Percentiles rank a stretch among this genome's conserved stretches.
phyloP scores from a whole-genome alignment of 2,797 vertebrate genomes.

The Borostomias antarcticus region DNA sequence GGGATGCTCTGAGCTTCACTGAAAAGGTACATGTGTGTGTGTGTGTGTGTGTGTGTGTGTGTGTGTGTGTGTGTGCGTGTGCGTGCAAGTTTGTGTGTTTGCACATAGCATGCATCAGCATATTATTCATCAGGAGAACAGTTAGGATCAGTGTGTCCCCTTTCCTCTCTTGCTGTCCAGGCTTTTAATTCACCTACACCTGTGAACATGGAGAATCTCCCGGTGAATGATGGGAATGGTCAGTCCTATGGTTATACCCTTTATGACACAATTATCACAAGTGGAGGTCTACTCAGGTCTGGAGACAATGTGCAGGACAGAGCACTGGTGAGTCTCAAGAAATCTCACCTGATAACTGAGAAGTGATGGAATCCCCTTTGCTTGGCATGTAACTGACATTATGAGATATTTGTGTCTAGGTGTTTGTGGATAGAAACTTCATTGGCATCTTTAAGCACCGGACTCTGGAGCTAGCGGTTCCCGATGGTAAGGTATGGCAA shows the following conservation, averaged over 20 bases:
- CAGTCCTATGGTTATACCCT: slow-evolving; percentile 91
- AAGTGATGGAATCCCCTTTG: background rate
- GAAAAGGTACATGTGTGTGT: slow-evolving; percentile 71
- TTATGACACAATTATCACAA: slow-evolving; percentile 85
- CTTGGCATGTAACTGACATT: background rate
- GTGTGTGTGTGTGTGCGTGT: background rate
- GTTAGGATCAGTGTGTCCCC: background rate
- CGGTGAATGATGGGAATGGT: slow-evolving; percentile 80
- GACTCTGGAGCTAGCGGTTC: slow-evolving; percentile 76
- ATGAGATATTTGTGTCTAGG: slow-evolving; percentile 68
- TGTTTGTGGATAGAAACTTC: slow-evolving; percentile 87
- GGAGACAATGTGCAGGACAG: slow-evolving; percentile 83
- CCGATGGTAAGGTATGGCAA: slow-evolving; percentile 83
- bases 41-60: slow-evolving; percentile 29
- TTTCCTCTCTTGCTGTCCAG: slow-evolving; percentile 50
- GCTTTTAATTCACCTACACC: slow-evolving; percentile 81
- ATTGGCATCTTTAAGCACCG: slow-evolving; percentile 87
- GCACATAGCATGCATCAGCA: background rate
- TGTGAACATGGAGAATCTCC: slow-evolving; percentile 92
- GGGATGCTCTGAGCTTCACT: slow-evolving; percentile 84
- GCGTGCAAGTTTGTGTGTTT: background rate
- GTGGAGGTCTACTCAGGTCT: slow-evolving; percentile 81
- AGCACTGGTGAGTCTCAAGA: slow-evolving; percentile 80
- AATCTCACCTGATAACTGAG: background rate
- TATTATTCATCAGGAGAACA: background rate